phyloP scores from a whole-genome alignment of 30 jellyfish, hydroid and myxozoan genomes.

The Haliclystus octoradiatus region DNA sequence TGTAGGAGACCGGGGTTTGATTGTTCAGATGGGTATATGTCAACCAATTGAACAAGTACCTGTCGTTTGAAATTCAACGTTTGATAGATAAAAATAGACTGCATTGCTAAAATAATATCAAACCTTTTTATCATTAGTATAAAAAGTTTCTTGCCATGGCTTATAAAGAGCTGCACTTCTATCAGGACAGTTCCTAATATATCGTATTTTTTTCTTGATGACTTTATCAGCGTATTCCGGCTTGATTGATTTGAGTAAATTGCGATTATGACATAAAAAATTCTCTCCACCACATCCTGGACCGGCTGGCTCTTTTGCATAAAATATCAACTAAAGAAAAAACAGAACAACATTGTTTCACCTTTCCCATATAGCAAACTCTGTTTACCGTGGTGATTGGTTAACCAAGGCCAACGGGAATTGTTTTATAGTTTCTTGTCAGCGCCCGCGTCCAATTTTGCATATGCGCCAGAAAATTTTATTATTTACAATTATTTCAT shows the following conservation, averaged over 20 bases:
- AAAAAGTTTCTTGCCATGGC: conserved; percentile 62
- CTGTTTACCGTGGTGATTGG: too few relatives aligned
- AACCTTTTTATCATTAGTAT: conserved; percentile 39
- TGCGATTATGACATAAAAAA: conserved; percentile 41
- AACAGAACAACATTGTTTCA: too few relatives aligned
- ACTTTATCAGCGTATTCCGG: conserved; percentile 34
- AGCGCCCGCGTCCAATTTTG: too few relatives aligned
- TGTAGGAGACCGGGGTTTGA: too few relatives aligned
- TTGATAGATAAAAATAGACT: not conserved
- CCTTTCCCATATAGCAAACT: too few relatives aligned
- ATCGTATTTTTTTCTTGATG: conserved; percentile 35
- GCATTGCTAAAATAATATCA: not conserved
- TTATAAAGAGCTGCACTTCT: not conserved
- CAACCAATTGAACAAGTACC: too few relatives aligned
- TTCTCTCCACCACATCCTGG: conserved; percentile 65
- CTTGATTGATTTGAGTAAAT: conserved; percentile 36
- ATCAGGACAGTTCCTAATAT: conserved; percentile 49
- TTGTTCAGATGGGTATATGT: too few relatives aligned
- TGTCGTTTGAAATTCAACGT: too few relatives aligned
- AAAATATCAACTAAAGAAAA: not conserved
- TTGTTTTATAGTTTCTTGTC: too few relatives aligned
- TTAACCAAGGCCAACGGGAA: too few relatives aligned
- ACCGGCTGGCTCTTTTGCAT: not conserved
- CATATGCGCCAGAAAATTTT: too few relatives aligned
- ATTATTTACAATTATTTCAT: too few relatives aligned